Evolutionary conservation across 2,113 vertebrate genomes (phyloP).

Genomic region (Eurypyga helias): DNA sequence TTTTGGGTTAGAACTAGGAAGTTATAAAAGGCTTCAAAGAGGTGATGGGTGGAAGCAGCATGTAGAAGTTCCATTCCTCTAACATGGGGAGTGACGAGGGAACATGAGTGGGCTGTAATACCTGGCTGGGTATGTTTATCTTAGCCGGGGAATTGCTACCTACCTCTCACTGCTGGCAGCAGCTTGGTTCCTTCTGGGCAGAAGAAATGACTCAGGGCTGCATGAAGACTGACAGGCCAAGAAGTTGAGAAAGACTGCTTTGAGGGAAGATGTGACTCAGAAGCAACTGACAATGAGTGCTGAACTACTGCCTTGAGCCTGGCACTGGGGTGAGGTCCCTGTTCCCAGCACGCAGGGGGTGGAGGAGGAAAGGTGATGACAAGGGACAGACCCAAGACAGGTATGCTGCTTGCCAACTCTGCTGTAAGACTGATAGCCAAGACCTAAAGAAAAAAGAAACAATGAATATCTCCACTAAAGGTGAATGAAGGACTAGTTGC

Average conservation of each 20-base stretch:
- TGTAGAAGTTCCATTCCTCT: background rate
- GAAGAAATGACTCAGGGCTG: background rate
- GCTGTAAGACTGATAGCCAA: background rate
- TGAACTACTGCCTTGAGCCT: background rate
- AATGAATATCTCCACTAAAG: background rate
- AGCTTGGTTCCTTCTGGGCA: background rate
- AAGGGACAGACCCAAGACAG: background rate
- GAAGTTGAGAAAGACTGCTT: constrained; percentile 1
- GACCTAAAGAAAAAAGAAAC: background rate
- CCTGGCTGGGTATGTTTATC: background rate
- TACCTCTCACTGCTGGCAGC: background rate
- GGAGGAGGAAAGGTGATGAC: background rate
- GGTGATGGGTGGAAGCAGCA: background rate
- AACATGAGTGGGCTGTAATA: constrained; percentile 23
- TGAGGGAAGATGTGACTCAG: background rate
- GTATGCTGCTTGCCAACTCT: background rate
- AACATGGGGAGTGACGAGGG: background rate
- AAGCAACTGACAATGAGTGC: background rate
- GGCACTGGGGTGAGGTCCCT: background rate
- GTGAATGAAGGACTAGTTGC: background rate
- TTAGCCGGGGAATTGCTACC: background rate
- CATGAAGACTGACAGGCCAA: background rate
- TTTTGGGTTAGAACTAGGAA: background rate
- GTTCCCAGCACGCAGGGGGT: background rate
- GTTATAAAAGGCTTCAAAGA: background rate